Percentiles rank a stretch among this genome's conserved stretches.
Evolutionary conservation across 2,113 vertebrate species (phyloP).

Genomic region (Nannospalax galili): DNA sequence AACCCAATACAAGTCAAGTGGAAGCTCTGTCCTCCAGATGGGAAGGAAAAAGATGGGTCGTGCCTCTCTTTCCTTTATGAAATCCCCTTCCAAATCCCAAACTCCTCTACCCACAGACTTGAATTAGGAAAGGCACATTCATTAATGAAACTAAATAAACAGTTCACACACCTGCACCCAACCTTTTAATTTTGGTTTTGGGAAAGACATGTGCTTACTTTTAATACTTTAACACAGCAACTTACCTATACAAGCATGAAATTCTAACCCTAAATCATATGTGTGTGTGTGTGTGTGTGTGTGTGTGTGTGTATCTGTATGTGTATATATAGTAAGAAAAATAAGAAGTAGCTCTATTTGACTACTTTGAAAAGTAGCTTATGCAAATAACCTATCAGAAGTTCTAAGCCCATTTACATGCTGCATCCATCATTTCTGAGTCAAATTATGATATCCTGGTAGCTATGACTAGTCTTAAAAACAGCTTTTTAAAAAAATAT

Average conservation of each 20-base stretch:
- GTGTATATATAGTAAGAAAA: too few relatives aligned
- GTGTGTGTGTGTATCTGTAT: too few relatives aligned
- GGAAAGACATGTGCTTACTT: neutral
- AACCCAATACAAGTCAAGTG: neutral
- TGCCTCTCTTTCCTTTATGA: neutral
- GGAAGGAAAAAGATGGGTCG: neutral
- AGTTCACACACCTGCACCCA: neutral
- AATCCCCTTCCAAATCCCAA: neutral
- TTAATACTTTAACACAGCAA: conserved; percentile 29
- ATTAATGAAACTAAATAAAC: conserved; percentile 19
- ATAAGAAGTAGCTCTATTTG: neutral
- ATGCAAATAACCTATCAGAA: conserved; percentile 45
- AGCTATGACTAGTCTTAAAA: neutral
- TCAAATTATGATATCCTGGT: conserved; percentile 58
- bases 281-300: neutral
- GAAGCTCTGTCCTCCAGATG: neutral
- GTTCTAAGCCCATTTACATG: conserved; percentile 42
- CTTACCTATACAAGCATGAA: neutral
- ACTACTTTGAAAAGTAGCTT: neutral
- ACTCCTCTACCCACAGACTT: neutral
- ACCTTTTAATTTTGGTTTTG: conserved; percentile 1
- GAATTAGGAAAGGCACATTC: neutral
- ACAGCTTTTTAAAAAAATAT: neutral
- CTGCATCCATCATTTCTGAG: conserved; percentile 15
- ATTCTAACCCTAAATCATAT: neutral